Evolutionary conservation across 2,113 vertebrate species (phyloP).

Genomic region (Dendropsophus ebraccatus): DNA sequence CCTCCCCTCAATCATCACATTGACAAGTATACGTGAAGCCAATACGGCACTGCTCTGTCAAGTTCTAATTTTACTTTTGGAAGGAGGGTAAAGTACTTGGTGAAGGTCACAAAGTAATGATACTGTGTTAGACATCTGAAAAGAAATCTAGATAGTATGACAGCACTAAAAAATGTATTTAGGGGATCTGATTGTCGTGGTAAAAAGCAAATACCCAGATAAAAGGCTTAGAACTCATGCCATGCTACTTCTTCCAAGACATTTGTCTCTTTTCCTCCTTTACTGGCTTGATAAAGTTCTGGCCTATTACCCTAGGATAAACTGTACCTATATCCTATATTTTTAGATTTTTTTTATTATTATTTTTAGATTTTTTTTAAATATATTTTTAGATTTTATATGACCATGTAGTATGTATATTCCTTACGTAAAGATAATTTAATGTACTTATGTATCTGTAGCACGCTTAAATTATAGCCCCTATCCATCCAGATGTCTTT

Average conservation of each 20-base stretch:
- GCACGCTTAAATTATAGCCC: no score
- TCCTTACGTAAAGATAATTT: no score
- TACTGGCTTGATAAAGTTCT: no score
- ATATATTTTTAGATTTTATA: no score
- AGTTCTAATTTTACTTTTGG: conserved; percentile 45
- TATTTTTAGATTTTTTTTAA: no score
- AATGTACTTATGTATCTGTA: no score
- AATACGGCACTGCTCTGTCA: conserved; percentile 23
- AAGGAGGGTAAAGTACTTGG: conserved; percentile 35
- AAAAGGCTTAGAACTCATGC: not conserved
- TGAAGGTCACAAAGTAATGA: conserved; percentile 46
- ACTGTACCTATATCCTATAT: no score
- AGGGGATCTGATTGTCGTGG: not conserved
- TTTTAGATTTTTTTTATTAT: no score
- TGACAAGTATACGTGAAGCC: conserved; percentile 30
- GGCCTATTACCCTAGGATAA: no score
- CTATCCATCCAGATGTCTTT: no score
- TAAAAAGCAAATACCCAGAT: not conserved
- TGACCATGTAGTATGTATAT: no score
- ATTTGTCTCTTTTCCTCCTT: no score
- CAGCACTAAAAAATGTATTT: conserved; percentile 1
- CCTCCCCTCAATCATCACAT: conserved; percentile 35
- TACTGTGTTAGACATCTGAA: conserved; percentile 29
- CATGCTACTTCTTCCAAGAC: not conserved
- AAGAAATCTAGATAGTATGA: conserved; percentile 4